These are phyloP conservation scores for Saturnia japonica DNA, from an alignment of 2,888 invertebrate genomes.

Conservation along the genomic window DNA sequence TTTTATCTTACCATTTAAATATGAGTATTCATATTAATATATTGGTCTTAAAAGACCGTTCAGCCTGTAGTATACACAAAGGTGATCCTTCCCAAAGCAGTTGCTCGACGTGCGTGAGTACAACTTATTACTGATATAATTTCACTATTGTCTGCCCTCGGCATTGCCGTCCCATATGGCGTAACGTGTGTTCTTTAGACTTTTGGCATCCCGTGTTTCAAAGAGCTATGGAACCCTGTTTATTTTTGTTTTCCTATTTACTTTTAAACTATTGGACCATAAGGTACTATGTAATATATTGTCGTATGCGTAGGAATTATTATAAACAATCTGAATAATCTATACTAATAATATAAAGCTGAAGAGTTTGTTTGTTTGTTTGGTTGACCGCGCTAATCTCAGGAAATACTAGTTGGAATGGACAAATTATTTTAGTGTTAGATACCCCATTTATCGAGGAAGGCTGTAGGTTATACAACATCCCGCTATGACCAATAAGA, in stretches of 20 bases:
- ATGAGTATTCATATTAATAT: not conserved
- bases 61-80: conserved; percentile 31
- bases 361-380: too few relatives aligned
- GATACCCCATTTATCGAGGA: too few relatives aligned
- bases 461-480: too few relatives aligned
- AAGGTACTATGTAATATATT: too few relatives aligned
- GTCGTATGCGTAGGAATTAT: not conserved
- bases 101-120: conserved; percentile 72
- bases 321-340: not conserved
- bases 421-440: too few relatives aligned
- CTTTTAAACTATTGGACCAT: not conserved
- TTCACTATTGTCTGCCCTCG: conserved; percentile 77
- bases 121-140: conserved; percentile 79
- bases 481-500: too few relatives aligned
- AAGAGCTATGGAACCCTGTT: not conserved
- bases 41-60: not conserved
- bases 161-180: conserved; percentile 74
- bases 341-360: too few relatives aligned
- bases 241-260: conserved; percentile 1
- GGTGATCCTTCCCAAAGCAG: conserved; percentile 50
- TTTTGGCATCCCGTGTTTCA: conserved; percentile 21
- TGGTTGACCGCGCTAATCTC: too few relatives aligned
- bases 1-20: not conserved
- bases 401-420: too few relatives aligned
- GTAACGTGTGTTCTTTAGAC: conserved; percentile 62